Conservation (phyloP, 2,797 vertebrate species). For the Philypnodon macrostomus region DNA sequence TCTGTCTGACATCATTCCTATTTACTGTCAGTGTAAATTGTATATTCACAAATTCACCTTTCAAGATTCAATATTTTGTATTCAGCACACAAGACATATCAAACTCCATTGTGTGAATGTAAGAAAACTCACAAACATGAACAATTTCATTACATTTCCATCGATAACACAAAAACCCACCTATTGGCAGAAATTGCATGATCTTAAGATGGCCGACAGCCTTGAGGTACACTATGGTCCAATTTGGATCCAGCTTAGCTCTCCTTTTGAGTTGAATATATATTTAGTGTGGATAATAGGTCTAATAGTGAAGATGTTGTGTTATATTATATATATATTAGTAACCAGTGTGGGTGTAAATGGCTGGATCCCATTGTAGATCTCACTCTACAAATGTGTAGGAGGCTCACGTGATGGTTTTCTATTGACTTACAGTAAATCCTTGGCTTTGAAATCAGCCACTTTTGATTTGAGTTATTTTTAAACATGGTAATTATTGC, state of each 20-base stretch:
- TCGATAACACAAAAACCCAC: too few species aligned
- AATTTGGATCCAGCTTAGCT: neutral
- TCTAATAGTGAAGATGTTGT: neutral
- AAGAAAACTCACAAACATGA: too few species aligned
- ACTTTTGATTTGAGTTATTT: conserved; percentile 23
- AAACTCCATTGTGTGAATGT: too few species aligned
- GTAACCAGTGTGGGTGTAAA: conserved; percentile 24
- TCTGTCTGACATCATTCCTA: too few species aligned
- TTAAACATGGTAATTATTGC: neutral
- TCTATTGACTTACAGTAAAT: neutral
- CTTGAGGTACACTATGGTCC: neutral
- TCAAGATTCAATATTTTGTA: too few species aligned
- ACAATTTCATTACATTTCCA: too few species aligned
- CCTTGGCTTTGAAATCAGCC: conserved; percentile 5
- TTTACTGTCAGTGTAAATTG: too few species aligned
- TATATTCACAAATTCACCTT: too few species aligned
- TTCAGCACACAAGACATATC: too few species aligned
- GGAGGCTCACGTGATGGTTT: conserved; percentile 11
- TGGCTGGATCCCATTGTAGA: conserved; percentile 8
- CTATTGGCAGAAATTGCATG: neutral
- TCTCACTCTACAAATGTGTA: conserved; percentile 9
- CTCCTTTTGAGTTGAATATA: neutral
- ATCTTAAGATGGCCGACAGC: neutral
- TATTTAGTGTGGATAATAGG: neutral
- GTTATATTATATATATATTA: neutral